A percentile compares a stretch with the other conserved stretches of the same genome.
Conservation (phyloP, 2,888 invertebrate species). For the Cerceris ruficornis region DNA sequence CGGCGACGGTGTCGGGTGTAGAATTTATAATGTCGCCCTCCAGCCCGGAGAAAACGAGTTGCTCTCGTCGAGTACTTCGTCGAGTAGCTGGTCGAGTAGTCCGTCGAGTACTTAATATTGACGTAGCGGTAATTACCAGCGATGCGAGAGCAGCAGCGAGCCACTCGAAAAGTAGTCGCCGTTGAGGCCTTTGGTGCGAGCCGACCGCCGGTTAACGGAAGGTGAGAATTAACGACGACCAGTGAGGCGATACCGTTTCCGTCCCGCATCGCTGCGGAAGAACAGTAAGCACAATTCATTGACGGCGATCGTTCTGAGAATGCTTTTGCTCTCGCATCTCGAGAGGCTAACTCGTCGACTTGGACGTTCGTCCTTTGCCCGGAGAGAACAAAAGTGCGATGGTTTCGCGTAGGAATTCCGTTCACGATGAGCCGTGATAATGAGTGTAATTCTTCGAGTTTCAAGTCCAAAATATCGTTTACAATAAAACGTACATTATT, state of each 20-base stretch:
- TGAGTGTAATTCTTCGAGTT: too few species aligned
- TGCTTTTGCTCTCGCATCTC: constrained; percentile 16
- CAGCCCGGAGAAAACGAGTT: neutral
- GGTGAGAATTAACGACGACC: constrained; percentile 69
- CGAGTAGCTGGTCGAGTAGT: neutral
- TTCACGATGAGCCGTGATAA: too few species aligned
- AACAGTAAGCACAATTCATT: constrained; percentile 65
- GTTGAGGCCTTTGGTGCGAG: constrained; percentile 38
- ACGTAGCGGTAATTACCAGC: constrained; percentile 54
- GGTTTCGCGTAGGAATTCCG: too few species aligned
- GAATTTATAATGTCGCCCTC: neutral
- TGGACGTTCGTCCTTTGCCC: constrained; percentile 2
- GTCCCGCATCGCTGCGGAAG: constrained; percentile 64
- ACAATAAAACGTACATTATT: too few species aligned
- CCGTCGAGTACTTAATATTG: constrained; percentile 10
- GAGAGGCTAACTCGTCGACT: constrained; percentile 20
- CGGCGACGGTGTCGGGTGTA: neutral
- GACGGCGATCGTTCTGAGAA: constrained; percentile 53
- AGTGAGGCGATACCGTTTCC: constrained; percentile 64
- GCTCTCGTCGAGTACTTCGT: neutral
- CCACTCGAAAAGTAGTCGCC: constrained; percentile 47
- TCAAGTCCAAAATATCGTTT: too few species aligned
- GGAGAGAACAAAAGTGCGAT: too few species aligned
- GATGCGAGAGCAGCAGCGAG: constrained; percentile 41
- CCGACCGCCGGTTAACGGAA: constrained; percentile 50